Conservation (phyloP, 2,113 vertebrate genomes). For the Campylomormyrus numenius region DNA sequence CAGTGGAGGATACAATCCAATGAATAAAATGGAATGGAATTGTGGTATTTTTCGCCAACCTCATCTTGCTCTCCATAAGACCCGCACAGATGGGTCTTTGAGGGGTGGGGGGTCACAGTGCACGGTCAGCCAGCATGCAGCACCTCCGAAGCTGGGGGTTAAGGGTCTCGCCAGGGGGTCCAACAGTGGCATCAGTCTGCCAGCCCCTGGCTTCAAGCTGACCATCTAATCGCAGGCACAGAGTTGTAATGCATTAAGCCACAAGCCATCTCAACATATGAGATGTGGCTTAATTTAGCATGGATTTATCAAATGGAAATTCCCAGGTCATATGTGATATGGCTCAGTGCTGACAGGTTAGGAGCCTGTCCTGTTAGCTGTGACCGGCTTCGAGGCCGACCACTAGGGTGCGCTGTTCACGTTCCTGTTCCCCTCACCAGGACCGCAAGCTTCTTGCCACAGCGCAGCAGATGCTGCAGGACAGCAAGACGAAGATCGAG, state of each 20-base stretch:
- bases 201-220: neutral
- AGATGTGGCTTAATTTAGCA: neutral
- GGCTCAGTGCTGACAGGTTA: neutral
- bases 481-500: constrained; percentile 98
- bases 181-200: neutral
- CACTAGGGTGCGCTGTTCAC: neutral
- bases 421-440: constrained; percentile 43
- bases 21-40: neutral
- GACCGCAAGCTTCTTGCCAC: constrained; percentile 91
- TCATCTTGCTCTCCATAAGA: neutral
- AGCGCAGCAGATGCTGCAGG: constrained; percentile 97
- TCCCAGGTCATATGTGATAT: neutral
- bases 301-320: neutral
- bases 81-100: neutral
- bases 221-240: neutral
- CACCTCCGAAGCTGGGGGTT: neutral
- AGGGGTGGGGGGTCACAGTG: neutral
- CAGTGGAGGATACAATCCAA: neutral
- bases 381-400: neutral
- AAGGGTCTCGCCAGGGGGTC: neutral
- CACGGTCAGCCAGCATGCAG: neutral
- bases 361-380: neutral
- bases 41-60: neutral
- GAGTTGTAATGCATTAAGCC: neutral
- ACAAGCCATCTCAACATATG: neutral